These are phyloP conservation scores for Panthera tigris DNA, from an alignment of 2,113 vertebrate species.

Conservation along the genomic window DNA sequence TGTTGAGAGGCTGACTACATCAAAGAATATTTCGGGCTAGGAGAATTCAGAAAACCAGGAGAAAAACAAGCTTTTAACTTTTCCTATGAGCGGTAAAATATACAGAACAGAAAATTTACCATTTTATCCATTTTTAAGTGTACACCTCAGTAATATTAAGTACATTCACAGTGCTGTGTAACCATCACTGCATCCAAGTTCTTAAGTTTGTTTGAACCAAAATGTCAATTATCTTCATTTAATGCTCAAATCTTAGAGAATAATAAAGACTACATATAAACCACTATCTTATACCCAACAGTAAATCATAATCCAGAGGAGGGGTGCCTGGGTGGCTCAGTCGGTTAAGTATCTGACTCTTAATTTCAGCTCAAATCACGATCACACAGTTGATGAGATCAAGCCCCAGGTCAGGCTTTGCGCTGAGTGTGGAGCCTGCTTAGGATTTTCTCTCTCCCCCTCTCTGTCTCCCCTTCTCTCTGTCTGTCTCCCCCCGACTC, in stretches of 20 bases:
- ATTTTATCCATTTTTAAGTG: not conserved
- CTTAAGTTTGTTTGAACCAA: conserved; percentile 32
- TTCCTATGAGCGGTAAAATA: not conserved
- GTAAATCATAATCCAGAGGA: not conserved
- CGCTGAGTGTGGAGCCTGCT: too few relatives aligned
- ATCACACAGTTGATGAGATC: too few relatives aligned
- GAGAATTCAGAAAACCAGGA: not conserved
- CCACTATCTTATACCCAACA: not conserved
- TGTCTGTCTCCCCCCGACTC: too few relatives aligned
- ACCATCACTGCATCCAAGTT: not conserved
- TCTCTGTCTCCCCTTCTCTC: too few relatives aligned
- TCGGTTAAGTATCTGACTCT: too few relatives aligned
- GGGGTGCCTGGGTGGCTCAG: too few relatives aligned
- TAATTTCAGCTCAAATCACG: too few relatives aligned
- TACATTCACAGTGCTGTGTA: not conserved
- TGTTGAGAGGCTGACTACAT: conserved; percentile 93
- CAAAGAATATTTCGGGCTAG: conserved; percentile 97
- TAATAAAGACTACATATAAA: not conserved
- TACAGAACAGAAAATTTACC: not conserved
- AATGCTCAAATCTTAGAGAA: not conserved
- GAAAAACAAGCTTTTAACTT: not conserved
- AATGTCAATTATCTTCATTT: not conserved
- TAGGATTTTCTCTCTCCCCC: too few relatives aligned
- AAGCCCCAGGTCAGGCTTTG: too few relatives aligned
- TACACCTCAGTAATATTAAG: not conserved